Conservation (phyloP, 2,797 vertebrate genomes). For the Epinephelus coioides region DNA sequence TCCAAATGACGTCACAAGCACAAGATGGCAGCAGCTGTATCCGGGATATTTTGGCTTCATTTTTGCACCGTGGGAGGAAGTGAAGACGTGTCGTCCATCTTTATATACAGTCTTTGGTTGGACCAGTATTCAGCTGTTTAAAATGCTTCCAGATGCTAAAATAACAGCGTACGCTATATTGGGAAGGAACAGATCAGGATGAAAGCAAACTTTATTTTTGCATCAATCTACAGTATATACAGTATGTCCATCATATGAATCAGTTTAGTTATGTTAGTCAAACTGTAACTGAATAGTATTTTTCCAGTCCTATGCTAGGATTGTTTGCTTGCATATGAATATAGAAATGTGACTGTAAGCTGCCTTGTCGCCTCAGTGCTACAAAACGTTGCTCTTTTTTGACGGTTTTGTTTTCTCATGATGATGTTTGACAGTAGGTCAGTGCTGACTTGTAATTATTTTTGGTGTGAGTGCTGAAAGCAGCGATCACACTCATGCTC, state of each 20-base stretch:
- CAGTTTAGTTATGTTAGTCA: slow-evolving; percentile 49
- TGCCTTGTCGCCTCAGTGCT: slow-evolving; percentile 55
- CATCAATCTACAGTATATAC: slow-evolving; percentile 11
- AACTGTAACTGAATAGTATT: slow-evolving; percentile 51
- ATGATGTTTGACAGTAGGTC: slow-evolving; percentile 69
- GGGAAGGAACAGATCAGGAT: slow-evolving; percentile 24
- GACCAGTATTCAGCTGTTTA: slow-evolving; percentile 47
- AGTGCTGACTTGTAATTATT: slow-evolving; percentile 66
- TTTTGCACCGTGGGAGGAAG: no score
- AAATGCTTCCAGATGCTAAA: slow-evolving; percentile 50
- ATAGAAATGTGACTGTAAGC: slow-evolving; percentile 59
- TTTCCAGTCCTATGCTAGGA: slow-evolving; percentile 37
- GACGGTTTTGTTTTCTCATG: slow-evolving; percentile 36
- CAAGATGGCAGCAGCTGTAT: no score
- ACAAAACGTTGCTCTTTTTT: slow-evolving; percentile 19
- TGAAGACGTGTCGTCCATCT: no score
- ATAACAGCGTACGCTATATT: slow-evolving; percentile 39
- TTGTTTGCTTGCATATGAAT: slow-evolving; percentile 63
- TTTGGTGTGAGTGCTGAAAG: slow-evolving; percentile 30
- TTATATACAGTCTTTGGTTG: background rate
- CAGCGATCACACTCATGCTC: slow-evolving; percentile 29
- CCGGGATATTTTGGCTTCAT: no score
- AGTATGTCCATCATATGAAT: slow-evolving; percentile 29
- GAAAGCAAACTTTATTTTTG: slow-evolving; percentile 39
- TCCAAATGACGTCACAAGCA: no score